A percentile compares a stretch with the other conserved stretches of the same genome.
phyloP scores from a whole-genome alignment of 2,888 invertebrate species.

The Aphidius colemani region DNA sequence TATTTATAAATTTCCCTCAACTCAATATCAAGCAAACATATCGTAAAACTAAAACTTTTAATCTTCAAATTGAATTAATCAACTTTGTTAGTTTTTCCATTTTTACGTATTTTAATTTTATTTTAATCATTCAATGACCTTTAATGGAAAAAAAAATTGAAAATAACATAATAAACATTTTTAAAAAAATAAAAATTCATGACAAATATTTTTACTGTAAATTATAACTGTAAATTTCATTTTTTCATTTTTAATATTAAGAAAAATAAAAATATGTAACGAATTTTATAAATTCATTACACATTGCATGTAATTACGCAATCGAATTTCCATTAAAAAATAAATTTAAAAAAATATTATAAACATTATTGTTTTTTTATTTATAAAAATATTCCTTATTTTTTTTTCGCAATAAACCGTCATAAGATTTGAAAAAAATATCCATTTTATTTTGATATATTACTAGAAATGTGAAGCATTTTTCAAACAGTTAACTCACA shows the following conservation, averaged over 20 bases:
- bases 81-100: background rate
- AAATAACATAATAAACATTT: too few species aligned
- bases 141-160: background rate
- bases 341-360: constrained; percentile 11
- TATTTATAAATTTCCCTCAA: constrained; percentile 1
- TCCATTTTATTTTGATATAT: constrained; percentile 7
- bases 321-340: background rate
- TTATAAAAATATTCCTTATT: background rate
- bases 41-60: constrained; percentile 4
- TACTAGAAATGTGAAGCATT: too few species aligned
- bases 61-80: constrained; percentile 1
- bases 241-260: constrained; percentile 7
- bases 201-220: constrained; percentile 19
- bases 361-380: constrained; percentile 9
- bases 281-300: constrained; percentile 3
- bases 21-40: constrained; percentile 23
- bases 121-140: constrained; percentile 10
- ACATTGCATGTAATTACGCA: too few species aligned
- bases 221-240: background rate
- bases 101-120: background rate
- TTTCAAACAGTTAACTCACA: background rate
- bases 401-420: background rate
- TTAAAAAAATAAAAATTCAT: constrained; percentile 20
- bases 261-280: background rate
- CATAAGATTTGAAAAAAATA: constrained; percentile 27